Base-by-base conservation (phyloP, 2,113 vertebrate genomes). In the Syrrhaptes paradoxus region DNA sequence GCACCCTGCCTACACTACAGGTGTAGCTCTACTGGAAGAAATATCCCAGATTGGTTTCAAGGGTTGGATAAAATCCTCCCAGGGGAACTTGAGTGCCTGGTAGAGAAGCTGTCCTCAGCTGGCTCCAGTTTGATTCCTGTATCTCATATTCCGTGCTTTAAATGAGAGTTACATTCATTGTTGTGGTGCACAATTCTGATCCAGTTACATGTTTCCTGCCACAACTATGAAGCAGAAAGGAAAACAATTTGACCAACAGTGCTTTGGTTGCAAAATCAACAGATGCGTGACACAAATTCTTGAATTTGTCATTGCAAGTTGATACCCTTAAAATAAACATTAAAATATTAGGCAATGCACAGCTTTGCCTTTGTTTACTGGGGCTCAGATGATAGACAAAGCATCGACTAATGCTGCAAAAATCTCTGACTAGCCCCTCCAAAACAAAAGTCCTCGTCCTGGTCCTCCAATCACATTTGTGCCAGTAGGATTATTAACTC, bases 301-400 rank as follows among this genome's bases (percentile, higher is more conserved):
- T 77, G 46, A 78, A 77, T 85, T 83, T 76, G 68, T 46, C 54
- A 85, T 32, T 54, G 67, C 38, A 85, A 80, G 59, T 80, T 59
- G 72, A 66, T 51, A 85, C 16, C 10, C 46, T 79, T 79, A 72
- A 76, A 91, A 75, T 32, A 92, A 79, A 62, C 41, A 52, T 32
- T 11, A 76, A 88, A 71, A 68, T 59, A 61, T 6, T 49, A 49
- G 17, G 19, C 75, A 70, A 28, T 22, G 17, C 51, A 32, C 13
- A 36, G 36, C 83, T 97, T 73, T 87, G 54, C 82, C 48, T 91
- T 82, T 93, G 38, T 92, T 95, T 88, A 25, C 34, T n/a, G 41
- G 38, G 14, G 15, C 18, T 86, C 38, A 62, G 82, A 51, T 38
- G 72, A 45, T 36, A 59, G 72, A 62, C n/a, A 75, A 80, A 63